Percentiles rank a stretch among this genome's conserved stretches.
These are phyloP conservation scores for Kryptopterus vitreolus DNA, from an alignment of 2,797 vertebrate genomes.

Conservation along the genomic window DNA sequence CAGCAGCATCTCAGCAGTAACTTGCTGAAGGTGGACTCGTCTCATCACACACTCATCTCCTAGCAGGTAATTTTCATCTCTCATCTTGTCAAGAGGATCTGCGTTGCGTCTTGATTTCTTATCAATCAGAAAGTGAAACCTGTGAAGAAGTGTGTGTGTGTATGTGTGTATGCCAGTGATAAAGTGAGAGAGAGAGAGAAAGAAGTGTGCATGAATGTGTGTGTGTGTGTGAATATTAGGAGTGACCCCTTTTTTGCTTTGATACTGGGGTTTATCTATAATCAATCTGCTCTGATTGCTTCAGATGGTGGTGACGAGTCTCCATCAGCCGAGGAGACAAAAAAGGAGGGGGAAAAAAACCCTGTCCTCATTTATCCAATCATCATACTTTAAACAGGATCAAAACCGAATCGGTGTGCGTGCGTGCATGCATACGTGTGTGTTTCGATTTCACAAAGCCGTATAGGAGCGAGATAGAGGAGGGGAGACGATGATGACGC, in stretches of 20 bases:
- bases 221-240: conserved; percentile 47
- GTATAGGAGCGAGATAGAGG: conserved; percentile 42
- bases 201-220: neutral
- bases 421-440: conserved; percentile 58
- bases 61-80: conserved; percentile 25
- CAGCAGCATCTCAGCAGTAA: conserved; percentile 7
- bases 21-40: conserved; percentile 2
- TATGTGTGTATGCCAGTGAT: neutral
- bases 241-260: conserved; percentile 43
- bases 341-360: conserved; percentile 74
- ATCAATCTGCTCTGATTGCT: conserved; percentile 95
- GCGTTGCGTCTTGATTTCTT: conserved; percentile 46
- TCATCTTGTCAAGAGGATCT: conserved; percentile 29
- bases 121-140: conserved; percentile 62
- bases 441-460: conserved; percentile 92
- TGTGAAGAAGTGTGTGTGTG: neutral
- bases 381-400: conserved; percentile 88
- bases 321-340: conserved; percentile 86
- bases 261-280: conserved; percentile 80
- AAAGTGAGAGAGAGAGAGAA: neutral
- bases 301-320: conserved; percentile 86
- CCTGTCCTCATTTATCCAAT: conserved; percentile 84
- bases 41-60: conserved; percentile 10
- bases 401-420: conserved; percentile 60
- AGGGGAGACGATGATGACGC: conserved; percentile 77